phyloP scores from a whole-genome alignment of 35 echinoderm and acorn worm genomes.

The Anneissia japonica region DNA sequence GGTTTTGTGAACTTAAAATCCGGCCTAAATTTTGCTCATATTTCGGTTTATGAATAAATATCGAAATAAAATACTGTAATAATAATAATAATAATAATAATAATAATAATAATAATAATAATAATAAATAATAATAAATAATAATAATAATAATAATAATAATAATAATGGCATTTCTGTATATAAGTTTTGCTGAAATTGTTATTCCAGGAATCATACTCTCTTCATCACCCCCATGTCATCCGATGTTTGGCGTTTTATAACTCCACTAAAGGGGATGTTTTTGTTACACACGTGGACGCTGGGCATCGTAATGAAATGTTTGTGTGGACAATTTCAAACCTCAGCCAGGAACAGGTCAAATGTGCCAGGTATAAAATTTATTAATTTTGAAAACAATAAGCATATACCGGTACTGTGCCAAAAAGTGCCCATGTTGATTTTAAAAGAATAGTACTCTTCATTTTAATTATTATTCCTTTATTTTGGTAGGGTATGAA shows the following conservation, averaged over 20 bases:
- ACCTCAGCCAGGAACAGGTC: constrained; percentile 48
- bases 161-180: background rate
- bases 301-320: constrained; percentile 57
- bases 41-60: no score
- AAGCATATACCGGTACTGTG: no score
- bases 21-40: no score
- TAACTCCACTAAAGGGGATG: constrained; percentile 52
- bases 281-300: constrained; percentile 70
- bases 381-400: constrained; percentile 1
- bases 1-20: no score
- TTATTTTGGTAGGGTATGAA: no score
- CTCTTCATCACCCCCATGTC: constrained; percentile 67
- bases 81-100: background rate
- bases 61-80: no score
- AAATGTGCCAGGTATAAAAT: constrained; percentile 62
- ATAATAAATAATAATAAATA: background rate
- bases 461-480: no score
- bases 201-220: constrained; percentile 53
- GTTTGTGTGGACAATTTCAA: constrained; percentile 72
- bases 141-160: background rate
- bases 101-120: background rate
- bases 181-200: background rate
- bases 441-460: no score
- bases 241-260: constrained; percentile 80
- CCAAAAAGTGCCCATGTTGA: no score